Conservation (phyloP, 2,888 invertebrate genomes). For the Aspidiotus rigidus region DNA sequence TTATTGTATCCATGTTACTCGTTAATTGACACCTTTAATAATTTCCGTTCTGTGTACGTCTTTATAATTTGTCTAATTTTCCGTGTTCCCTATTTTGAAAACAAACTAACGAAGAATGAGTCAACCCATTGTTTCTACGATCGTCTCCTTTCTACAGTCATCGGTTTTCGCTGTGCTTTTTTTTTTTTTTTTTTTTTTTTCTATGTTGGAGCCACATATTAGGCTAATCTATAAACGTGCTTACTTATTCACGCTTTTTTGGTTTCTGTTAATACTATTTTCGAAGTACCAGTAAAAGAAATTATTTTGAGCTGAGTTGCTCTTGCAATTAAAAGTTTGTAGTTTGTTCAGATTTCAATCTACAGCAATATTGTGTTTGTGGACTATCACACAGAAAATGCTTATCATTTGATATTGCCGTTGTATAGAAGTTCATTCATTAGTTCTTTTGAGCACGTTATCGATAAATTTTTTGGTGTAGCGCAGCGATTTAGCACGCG, state of each 20-base stretch:
- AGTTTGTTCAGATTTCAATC: no score
- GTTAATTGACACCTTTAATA: not conserved
- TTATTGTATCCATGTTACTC: conserved; percentile 36
- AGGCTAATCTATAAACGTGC: conserved; percentile 35
- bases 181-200: conserved; percentile 27
- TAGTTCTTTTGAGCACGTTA: no score
- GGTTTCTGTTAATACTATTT: conserved; percentile 34
- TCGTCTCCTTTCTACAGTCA: conserved; percentile 7
- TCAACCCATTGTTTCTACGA: no score
- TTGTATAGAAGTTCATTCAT: no score
- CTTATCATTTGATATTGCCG: no score
- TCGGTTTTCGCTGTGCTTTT: conserved; percentile 37
- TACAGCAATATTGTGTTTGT: no score
- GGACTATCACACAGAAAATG: no score
- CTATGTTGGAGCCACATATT: conserved; percentile 39
- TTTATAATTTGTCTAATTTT: conserved; percentile 34
- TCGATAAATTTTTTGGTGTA: no score
- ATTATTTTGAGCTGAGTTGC: not conserved
- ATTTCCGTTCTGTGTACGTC: conserved; percentile 9
- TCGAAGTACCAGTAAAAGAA: conserved; percentile 10
- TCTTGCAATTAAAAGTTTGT: not conserved
- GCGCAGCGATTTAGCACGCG: no score
- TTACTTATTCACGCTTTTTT: conserved; percentile 31
- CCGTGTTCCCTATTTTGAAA: conserved; percentile 3
- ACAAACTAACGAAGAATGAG: no score